Evolutionary conservation across 2,113 vertebrate genomes (phyloP).

Genomic region (Hylia prasina): DNA sequence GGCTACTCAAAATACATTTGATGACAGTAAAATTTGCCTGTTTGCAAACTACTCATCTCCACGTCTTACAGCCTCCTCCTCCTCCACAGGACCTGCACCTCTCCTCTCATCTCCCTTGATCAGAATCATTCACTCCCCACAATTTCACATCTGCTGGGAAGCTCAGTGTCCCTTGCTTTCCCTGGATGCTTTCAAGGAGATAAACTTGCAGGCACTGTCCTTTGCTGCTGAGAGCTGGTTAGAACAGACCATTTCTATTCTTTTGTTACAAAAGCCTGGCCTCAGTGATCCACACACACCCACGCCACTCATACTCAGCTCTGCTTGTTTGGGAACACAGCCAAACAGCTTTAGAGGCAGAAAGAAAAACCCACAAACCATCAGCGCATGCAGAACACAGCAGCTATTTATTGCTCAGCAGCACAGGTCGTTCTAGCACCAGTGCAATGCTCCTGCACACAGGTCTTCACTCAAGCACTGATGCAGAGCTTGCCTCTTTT

Average conservation of each 20-base stretch:
- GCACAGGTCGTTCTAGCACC: neutral
- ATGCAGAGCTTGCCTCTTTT: neutral
- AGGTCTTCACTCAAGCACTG: neutral
- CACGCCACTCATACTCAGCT: neutral
- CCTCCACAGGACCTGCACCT: neutral
- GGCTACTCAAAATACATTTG: neutral
- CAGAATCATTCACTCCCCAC: neutral
- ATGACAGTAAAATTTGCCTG: neutral
- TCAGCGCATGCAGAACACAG: neutral
- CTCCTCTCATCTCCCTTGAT: neutral
- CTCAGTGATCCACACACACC: neutral
- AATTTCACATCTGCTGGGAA: accelerated
- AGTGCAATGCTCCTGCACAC: neutral
- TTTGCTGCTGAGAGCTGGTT: neutral
- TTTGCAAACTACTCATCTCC: neutral
- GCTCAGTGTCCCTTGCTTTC: neutral
- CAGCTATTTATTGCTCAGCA: neutral
- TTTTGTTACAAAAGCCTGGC: neutral
- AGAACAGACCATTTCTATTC: neutral
- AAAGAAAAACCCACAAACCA: constrained; percentile 13
- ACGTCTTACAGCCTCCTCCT: neutral
- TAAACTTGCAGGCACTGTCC: neutral
- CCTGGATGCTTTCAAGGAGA: neutral
- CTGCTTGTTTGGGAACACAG: neutral
- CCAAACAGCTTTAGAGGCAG: constrained; percentile 3